Base-by-base conservation (phyloP, 2,113 vertebrate genomes). In the Indri indri region DNA sequence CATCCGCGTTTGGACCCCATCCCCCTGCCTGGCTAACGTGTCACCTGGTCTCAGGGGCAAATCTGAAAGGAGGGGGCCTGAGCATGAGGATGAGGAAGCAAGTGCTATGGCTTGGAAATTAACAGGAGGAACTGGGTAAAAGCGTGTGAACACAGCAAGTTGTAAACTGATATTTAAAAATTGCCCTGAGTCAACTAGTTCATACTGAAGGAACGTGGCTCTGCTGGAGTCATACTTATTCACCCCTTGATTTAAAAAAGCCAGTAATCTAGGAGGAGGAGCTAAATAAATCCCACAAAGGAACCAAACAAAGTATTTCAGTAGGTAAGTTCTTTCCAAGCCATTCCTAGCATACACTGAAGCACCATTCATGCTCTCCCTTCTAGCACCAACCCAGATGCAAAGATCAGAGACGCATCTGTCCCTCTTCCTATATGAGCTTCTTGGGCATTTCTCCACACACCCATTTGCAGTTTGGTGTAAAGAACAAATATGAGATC, bases 21-120 rank as follows among this genome's bases (percentile, higher is more conserved):
- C 92, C 74, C 71, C 94, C 88, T 30, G 50, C 59, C n/a, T 85
- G 95, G 90, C 91, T 97, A 80, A 98, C 83, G 95, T 91, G 97
- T 97, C 96, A 97, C 25, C 84, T 57, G 68, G 71, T 73, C 95
- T 93, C 80, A 34, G 95, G 7, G 7, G 81, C 80, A 68, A 68
- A 70, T 42, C 76, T 95, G 80, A 96, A 81, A 86, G 82, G 37
- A 87, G 86, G 59, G 47, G 77, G 18, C 65, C 34, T 1, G 16
- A 22, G 23, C 65, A 34, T 6, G 45, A 81, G 79, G 47, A 47
- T 18, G 57, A 95, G 57, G 88, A 88, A 93, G 23, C 30, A 22
- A 47, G 59, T 40, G 81, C 81, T 47, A 3, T 17, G 66, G 71
- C 61, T 71, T 65, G 1, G 45, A 83, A 90, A 90, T 0, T 5